Evolutionary conservation across 1,140 invertebrate genomes (phyloP), one percentile per base, ranked within the genome.

Genomic region (Drosophila ananassae): DNA sequence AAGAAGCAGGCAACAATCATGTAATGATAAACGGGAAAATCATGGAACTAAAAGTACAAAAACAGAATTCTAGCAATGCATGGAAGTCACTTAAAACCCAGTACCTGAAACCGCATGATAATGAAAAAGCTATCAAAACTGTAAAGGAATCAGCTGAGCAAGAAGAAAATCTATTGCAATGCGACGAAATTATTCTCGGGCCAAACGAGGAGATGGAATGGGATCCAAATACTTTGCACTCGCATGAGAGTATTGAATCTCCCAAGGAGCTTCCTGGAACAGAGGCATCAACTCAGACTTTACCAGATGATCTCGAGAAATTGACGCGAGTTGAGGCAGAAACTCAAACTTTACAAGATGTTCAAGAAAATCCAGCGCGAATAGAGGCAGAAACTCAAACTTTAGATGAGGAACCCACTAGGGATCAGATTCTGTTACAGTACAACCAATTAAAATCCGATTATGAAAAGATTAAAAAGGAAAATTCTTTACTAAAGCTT

Each of bases 401-500:
- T 2, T 2, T 9, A 22, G n/a, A 47, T 5, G 53, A 57, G 9
- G 24, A 37, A n/a, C 22, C 46, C 12, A 24, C 25, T 6, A 8
- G 3, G 8, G 24, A 55, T 22, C 8, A 77, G 5, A 10, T 47
- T 1, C 55, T 67, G 41, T 25, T 47, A 0, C 50, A 59, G 9
- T 62, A 73, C n/a, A 58, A 66, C 3, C 24, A 77, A 13, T 44
- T 77, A 6, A 53, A 55, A 37, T 17, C 17, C 1, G 50, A 71
- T n/a, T 61, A 48, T 22, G 63, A 72, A 4, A 37, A 30, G 13
- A 34, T 84, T 10, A 13, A 52, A 1, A 30, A 17, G 21, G 56
- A 72, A 8, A 66, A 83, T 51, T 47, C 22, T 0, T 10, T 25
- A 0, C 46, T 71, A 1, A 83, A 66, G 37, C 37, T 32, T n/a